Evolutionary conservation across 1,140 invertebrate species (phyloP), one percentile per base, ranked within the genome.

Genomic region (Apocrypta bakeri): DNA sequence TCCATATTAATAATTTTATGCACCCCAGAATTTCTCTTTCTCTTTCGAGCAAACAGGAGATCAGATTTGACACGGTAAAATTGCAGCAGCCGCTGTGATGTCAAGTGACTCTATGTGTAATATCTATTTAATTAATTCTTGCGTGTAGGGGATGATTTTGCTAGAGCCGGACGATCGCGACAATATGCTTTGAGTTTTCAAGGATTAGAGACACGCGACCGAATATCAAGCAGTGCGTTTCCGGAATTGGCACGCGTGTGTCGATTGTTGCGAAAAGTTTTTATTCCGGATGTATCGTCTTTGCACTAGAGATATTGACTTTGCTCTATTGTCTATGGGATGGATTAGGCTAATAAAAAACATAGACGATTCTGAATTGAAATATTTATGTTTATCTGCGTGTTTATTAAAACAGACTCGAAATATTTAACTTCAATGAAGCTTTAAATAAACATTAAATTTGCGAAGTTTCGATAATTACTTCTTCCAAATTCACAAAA

Each of bases 41-140:
- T 48, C 75, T 81, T 72, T 66, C 81, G 81, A 86, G 85, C 88
- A 89, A 88, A 88, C 86, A 87, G 33, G 85, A 88, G 85, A 88
- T 88, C 85, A 79, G 84, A 90, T 90, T 90, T 84, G 88, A 88
- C 83, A 88, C 86, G 88, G 85, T 66, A 64, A 87, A 84, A 88
- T 87, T 85, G 27, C 25, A 56, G 48, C 48, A 56, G 48, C 48
- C 48, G 48, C 61, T 82, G 84, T 74, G 74, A 74, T 84, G 87
- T 89, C 88, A 88, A 91, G 87, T 90, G 88, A 90, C 83, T 88
- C 87, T 85, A 21, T 56, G 48, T 56, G 48, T 91, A 91, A 91
- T 91, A 90, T 91, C 85, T 87, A 89, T 90, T 91, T 90, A 89
- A 91, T 91, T 90, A 90, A 89, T 91, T 88, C 85, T 21, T 25